Evolutionary conservation across 2,888 invertebrate genomes (phyloP), one percentile per base, ranked within the genome.

Genomic region (Eupithecia subumbrata): DNA sequence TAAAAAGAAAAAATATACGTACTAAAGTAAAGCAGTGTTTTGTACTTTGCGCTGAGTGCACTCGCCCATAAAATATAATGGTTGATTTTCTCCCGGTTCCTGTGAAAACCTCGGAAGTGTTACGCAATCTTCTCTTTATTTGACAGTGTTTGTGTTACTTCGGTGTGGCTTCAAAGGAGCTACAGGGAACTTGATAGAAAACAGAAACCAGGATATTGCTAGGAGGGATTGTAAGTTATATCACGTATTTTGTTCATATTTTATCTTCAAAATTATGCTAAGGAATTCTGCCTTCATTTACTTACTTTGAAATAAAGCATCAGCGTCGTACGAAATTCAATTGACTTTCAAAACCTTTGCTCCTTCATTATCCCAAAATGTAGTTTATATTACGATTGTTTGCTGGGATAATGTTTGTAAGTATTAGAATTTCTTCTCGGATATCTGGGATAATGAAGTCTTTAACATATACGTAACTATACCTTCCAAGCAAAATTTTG

Each of bases 41-140:
- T 78, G 67, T 71, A 37, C 69, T 72, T 77, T 79, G 75, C 69
- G 80, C 79, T 82, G 83, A 89, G 89, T 88, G 89, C 87, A 85
- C 86, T 88, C 81, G 74, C 81, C 81, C 83, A 85, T 89, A 87
- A 88, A 88, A 84, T 86, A 86, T 87, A 86, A 89, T 88, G 88
- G 82, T 87, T 82, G 81, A 83, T 85, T 83, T 85, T 81, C 82
- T 80, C 81, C 74, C 52, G 76, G 79, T 79, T 75, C 67, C 73
- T 69, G 76, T 77, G 80, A 82, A 82, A 82, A 86, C 82, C 85
- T 80, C 73, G 82, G 81, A 78, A 81, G 84, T 83, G 83, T 86
- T 86, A 82, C 84, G 83, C 84, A 83, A 75, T 63, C 25, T 73
- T 72, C 69, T 78, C 69, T 77, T 78, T 76, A 75, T 76, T 76